These are phyloP conservation scores for Trachurus trachurus DNA, from an alignment of 2,797 vertebrate genomes.

Conservation along the genomic window DNA sequence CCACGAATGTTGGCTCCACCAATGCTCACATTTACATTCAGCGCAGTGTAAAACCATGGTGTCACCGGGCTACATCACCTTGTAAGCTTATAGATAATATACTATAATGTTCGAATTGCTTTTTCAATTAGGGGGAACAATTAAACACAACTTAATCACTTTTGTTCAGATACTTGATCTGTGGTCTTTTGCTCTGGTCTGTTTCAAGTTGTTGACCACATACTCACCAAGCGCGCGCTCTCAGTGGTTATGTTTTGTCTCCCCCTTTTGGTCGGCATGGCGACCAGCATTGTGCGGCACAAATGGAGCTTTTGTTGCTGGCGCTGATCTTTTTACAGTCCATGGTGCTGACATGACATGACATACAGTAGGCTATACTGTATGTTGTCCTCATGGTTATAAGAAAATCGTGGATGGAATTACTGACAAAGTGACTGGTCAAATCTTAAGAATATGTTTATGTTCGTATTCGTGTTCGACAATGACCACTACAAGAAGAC, in stretches of 20 bases:
- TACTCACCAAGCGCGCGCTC: slow-evolving; percentile 42
- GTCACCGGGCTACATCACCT: not conserved
- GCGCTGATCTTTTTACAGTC: too few relatives aligned
- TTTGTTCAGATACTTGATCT: slow-evolving; percentile 27
- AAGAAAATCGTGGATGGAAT: not conserved
- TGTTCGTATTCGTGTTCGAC: too few relatives aligned
- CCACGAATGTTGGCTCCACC: not conserved
- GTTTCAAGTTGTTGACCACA: slow-evolving; percentile 12
- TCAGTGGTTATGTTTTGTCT: slow-evolving; percentile 55
- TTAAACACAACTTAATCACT: not conserved
- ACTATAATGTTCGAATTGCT: not conserved
- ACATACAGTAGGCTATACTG: not conserved
- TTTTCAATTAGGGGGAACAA: not conserved
- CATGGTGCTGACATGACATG: not conserved
- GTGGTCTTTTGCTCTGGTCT: slow-evolving; percentile 71
- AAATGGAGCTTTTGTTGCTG: slow-evolving; percentile 6
- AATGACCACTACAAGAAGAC: not conserved
- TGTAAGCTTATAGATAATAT: not conserved
- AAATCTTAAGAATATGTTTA: rapidly evolving
- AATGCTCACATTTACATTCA: not conserved
- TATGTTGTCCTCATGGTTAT: not conserved
- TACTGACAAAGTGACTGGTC: not conserved
- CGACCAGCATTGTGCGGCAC: not conserved
- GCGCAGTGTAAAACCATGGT: not conserved
- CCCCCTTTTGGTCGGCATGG: slow-evolving; percentile 59